Evolutionary conservation across 2,797 vertebrate genomes (phyloP).

Genomic region (Thalassophryne amazonica): DNA sequence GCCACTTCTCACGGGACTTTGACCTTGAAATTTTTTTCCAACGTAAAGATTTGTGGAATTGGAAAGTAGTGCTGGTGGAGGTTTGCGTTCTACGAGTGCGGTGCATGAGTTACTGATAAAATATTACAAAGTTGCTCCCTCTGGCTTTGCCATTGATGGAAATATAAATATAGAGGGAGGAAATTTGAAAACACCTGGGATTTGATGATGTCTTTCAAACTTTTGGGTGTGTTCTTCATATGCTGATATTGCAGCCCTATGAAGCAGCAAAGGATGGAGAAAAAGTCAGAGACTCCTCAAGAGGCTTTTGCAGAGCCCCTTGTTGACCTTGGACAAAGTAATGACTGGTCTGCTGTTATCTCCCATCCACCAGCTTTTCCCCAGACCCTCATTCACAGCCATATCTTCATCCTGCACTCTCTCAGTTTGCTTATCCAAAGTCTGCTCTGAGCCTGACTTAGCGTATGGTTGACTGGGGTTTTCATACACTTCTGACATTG

Average conservation of each 20-base stretch:
- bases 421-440: constrained; percentile 54
- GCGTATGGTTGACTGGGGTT: constrained; percentile 37
- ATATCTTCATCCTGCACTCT: constrained; percentile 69
- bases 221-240: not conserved
- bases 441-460: constrained; percentile 45
- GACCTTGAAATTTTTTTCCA: too few species aligned
- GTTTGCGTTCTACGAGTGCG: too few species aligned
- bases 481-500: constrained; percentile 37
- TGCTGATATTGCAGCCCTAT: not conserved
- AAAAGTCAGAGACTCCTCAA: constrained; percentile 27
- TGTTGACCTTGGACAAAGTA: constrained; percentile 70
- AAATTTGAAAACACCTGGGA: not conserved
- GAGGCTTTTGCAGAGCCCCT: constrained; percentile 36
- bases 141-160: not conserved
- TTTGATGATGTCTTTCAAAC: not conserved
- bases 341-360: constrained; percentile 56
- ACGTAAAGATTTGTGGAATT: too few species aligned
- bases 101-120: too few species aligned
- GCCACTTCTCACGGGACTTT: too few species aligned
- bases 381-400: constrained; percentile 43
- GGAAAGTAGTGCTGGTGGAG: too few species aligned
- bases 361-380: constrained; percentile 64
- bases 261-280: constrained; percentile 27
- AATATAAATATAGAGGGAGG: not conserved
- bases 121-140: too few species aligned